Percentiles rank a stretch among this genome's conserved stretches.
These are phyloP conservation scores for Spilogale gracilis DNA, from an alignment of 2,113 vertebrate genomes.

Conservation along the genomic window DNA sequence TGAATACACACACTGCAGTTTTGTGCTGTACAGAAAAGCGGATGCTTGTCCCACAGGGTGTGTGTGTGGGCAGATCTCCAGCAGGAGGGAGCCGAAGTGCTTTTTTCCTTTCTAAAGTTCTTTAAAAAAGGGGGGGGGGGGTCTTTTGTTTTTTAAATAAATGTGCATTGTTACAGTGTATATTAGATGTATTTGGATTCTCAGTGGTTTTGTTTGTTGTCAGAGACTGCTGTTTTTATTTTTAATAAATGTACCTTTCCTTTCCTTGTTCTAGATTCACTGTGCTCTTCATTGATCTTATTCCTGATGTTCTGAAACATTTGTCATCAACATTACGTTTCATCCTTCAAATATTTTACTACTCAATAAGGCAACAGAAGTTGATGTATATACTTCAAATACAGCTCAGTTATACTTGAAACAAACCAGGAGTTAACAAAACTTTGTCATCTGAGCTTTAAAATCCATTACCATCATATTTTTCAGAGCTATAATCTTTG, in stretches of 20 bases:
- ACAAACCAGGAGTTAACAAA: constrained; percentile 64
- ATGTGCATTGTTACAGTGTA: constrained; percentile 56
- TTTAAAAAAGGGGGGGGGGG: too few species aligned
- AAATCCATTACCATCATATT: background rate
- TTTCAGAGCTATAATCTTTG: constrained; percentile 73
- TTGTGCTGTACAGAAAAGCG: background rate
- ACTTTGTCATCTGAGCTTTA: constrained; percentile 63
- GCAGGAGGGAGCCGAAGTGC: background rate
- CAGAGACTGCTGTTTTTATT: constrained; percentile 73
- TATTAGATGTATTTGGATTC: constrained; percentile 60
- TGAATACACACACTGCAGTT: background rate
- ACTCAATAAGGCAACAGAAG: background rate
- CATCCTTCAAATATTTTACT: background rate
- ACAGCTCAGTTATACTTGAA: constrained; percentile 21
- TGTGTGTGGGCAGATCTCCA: background rate
- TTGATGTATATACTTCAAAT: background rate
- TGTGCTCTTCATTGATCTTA: constrained; percentile 58
- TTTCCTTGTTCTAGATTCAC: constrained; percentile 65
- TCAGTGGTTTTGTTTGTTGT: constrained; percentile 61
- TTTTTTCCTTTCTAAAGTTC: constrained; percentile 41
- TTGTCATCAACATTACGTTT: background rate
- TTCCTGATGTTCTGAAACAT: constrained; percentile 35
- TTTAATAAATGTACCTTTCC: constrained; percentile 77
- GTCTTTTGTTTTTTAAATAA: constrained; percentile 52
- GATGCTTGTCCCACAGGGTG: background rate